Percentiles rank a stretch among this genome's conserved stretches.
Evolutionary conservation across 2,113 vertebrate genomes (phyloP).

Genomic region (Burhinus oedicnemus): DNA sequence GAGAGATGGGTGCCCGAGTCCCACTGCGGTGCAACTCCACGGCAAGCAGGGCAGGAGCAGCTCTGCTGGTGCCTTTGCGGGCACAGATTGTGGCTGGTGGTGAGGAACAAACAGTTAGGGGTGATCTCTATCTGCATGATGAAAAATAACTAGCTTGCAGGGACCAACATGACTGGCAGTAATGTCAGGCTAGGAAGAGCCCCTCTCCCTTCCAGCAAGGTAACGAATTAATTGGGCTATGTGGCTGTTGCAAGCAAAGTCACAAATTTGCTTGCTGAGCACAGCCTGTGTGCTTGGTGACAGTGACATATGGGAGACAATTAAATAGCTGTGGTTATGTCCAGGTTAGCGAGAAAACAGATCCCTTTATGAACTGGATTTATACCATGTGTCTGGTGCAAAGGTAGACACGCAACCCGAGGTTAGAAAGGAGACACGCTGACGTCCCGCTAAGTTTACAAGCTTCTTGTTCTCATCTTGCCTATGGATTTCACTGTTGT

Average conservation of each 20-base stretch:
- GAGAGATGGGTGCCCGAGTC: not conserved
- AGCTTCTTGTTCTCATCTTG: not conserved
- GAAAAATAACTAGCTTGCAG: not conserved
- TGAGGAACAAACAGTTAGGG: not conserved
- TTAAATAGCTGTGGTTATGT: not conserved
- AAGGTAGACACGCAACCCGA: not conserved
- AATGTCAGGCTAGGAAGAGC: not conserved
- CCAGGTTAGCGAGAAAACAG: constrained; percentile 5
- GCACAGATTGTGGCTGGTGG: not conserved
- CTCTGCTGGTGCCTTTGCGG: not conserved
- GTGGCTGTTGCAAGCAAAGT: not conserved
- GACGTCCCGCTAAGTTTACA: not conserved
- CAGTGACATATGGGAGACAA: constrained; percentile 44
- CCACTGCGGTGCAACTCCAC: not conserved
- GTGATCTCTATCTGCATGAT: not conserved
- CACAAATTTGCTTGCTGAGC: not conserved
- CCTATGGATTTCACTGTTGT: not conserved
- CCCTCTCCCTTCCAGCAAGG: not conserved
- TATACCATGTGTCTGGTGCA: not conserved
- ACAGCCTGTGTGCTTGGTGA: not conserved
- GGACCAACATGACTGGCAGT: not conserved
- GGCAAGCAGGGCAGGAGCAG: not conserved
- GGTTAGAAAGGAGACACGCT: not conserved
- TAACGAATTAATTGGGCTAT: not conserved
- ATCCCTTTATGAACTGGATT: not conserved